Percentiles rank a stretch among this genome's conserved stretches.
phyloP scores from a whole-genome alignment of 2,113 vertebrate species.

The Nyctereutes procyonoides region DNA sequence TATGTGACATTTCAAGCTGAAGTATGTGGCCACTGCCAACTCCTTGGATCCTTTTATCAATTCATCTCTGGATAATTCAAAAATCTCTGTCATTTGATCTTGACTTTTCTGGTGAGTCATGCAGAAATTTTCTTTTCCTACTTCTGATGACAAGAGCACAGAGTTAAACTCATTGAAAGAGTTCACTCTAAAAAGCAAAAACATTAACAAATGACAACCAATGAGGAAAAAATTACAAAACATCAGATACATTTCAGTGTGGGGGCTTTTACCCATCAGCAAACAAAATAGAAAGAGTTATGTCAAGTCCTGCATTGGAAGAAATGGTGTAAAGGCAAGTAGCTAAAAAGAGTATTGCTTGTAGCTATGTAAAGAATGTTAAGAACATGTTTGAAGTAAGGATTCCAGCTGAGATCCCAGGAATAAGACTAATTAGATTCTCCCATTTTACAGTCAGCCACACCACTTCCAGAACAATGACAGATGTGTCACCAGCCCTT shows the following conservation, averaged over 20 bases:
- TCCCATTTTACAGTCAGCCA: background rate
- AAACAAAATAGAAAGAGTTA: background rate
- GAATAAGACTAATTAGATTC: background rate
- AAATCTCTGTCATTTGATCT: conserved; percentile 50
- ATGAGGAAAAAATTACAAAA: background rate
- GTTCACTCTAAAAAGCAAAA: background rate
- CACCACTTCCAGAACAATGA: background rate
- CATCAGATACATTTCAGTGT: background rate
- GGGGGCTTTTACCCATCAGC: background rate
- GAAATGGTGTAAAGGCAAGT: background rate
- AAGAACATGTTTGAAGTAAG: background rate
- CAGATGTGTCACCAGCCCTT: background rate
- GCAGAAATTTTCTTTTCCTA: background rate
- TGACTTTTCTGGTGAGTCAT: conserved; percentile 45
- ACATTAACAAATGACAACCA: background rate
- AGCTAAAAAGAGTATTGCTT: background rate
- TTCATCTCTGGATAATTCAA: conserved; percentile 9
- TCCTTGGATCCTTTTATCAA: background rate
- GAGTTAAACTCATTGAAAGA: background rate
- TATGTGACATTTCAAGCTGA: conserved; percentile 30
- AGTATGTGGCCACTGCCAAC: background rate
- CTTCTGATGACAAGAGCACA: background rate
- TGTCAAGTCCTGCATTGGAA: background rate
- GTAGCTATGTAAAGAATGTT: background rate
- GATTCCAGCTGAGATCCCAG: background rate